A percentile compares a stretch with the other conserved stretches of the same genome.
Evolutionary conservation across 2,113 vertebrate genomes (phyloP).

Genomic region (Ctenomys sociabilis): DNA sequence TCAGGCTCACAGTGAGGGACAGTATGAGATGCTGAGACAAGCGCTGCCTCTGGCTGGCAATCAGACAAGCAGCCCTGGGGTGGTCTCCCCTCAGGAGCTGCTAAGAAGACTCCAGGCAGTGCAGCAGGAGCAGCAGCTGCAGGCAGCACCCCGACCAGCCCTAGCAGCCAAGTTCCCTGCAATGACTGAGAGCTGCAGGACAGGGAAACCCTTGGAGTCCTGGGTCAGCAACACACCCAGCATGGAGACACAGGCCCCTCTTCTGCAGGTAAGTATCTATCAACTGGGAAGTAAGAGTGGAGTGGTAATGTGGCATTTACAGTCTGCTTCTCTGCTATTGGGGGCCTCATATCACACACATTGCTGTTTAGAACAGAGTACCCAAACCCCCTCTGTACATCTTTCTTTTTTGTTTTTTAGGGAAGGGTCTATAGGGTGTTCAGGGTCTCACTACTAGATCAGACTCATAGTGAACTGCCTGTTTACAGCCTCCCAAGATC

Average conservation of each 20-base stretch:
- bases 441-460: too few species aligned
- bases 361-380: background rate
- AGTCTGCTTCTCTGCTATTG: background rate
- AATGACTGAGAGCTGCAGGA: conserved; percentile 73
- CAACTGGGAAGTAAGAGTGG: too few species aligned
- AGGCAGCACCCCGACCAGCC: conserved; percentile 81
- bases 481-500: too few species aligned
- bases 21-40: conserved; percentile 71
- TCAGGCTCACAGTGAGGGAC: conserved; percentile 77
- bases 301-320: too few species aligned
- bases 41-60: conserved; percentile 69
- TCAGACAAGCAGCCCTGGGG: conserved; percentile 79
- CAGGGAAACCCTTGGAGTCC: conserved; percentile 79
- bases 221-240: conserved; percentile 81
- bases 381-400: background rate
- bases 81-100: conserved; percentile 92
- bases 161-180: conserved; percentile 92
- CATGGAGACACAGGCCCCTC: conserved; percentile 84
- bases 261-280: conserved; percentile 88
- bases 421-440: too few species aligned
- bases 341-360: background rate
- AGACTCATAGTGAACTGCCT: too few species aligned
- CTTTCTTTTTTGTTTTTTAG: too few species aligned
- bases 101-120: conserved; percentile 93
- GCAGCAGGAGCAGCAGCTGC: conserved; percentile 92